phyloP scores from a whole-genome alignment of 2,113 vertebrate species.

The mouse (Mus musculus) region GRCm39 chr7:5113501-5114000 shows the following conservation, averaged over 20 bases:
- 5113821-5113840: neutral
- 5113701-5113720: neutral
- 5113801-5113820: rapidly evolving
- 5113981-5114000: neutral
- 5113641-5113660: neutral
- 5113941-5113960: neutral
- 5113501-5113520: neutral
- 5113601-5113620: neutral
- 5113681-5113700: neutral
- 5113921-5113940: neutral
- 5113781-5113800: rapidly evolving
- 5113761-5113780: rapidly evolving
- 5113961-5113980: neutral
- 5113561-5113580: neutral
- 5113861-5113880: slow-evolving; percentile 1
- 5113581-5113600: neutral
- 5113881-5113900: slow-evolving; percentile 6
- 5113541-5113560: neutral
- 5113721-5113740: neutral
- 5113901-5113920: neutral
- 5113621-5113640: neutral
- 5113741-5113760: neutral
- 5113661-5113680: neutral
- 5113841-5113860: neutral
- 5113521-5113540: neutral